Evolutionary conservation across 2,888 invertebrate genomes (phyloP).

Genomic region (Agrotis puta): DNA sequence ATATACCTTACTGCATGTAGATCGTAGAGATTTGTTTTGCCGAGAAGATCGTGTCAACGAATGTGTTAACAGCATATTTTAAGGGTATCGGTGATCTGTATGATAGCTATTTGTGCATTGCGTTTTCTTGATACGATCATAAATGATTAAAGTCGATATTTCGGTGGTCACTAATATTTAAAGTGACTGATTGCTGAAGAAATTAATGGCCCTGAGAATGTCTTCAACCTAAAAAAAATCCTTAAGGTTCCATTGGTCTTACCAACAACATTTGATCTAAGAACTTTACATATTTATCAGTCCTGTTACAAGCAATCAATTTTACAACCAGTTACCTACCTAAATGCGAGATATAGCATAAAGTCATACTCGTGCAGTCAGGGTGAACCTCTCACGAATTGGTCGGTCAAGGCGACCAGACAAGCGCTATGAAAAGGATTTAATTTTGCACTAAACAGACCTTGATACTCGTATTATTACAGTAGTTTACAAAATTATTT

Average conservation of each 20-base stretch:
- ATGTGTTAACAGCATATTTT: too few relatives aligned
- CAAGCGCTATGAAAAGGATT: neutral
- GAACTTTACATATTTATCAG: neutral
- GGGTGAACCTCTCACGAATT: conserved; percentile 15
- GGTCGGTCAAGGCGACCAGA: conserved; percentile 30
- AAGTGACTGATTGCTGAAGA: too few relatives aligned
- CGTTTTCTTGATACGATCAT: too few relatives aligned
- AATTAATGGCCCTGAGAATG: neutral
- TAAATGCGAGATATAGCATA: conserved; percentile 6
- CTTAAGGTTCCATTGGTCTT: neutral
- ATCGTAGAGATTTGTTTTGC: too few relatives aligned
- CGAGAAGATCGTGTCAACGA: neutral
- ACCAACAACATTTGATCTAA: too few relatives aligned
- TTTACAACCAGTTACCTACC: neutral
- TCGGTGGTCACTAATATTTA: too few relatives aligned
- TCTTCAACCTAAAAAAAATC: neutral
- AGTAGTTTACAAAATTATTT: too few relatives aligned
- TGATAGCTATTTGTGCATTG: too few relatives aligned
- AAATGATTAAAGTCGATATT: too few relatives aligned
- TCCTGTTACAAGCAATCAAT: too few relatives aligned
- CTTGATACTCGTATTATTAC: conserved; percentile 11
- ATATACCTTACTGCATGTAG: neutral
- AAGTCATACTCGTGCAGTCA: neutral
- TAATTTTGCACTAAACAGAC: conserved; percentile 13
- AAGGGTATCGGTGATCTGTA: too few relatives aligned